Conservation (phyloP, 2,888 invertebrate species). For the Vanessa cardui region DNA sequence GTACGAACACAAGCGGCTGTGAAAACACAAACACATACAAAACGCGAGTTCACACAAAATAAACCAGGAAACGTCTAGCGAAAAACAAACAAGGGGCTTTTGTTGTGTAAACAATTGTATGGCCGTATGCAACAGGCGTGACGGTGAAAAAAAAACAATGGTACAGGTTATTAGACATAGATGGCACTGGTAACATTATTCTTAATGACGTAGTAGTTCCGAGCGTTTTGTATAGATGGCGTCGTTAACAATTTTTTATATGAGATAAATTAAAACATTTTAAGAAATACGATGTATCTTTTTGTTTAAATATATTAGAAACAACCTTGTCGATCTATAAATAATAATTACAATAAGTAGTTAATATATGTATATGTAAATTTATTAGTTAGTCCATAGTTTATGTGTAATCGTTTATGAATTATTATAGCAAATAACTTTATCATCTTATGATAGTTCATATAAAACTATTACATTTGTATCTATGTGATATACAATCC, state of each 20-base stretch:
- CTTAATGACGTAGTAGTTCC: conserved; percentile 20
- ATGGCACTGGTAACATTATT: conserved; percentile 50
- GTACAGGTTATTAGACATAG: conserved; percentile 67
- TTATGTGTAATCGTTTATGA: background rate
- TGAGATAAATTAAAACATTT: too few species aligned
- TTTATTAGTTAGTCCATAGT: background rate
- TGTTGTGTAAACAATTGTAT: conserved; percentile 81
- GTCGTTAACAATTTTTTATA: background rate
- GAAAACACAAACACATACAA: conserved; percentile 65
- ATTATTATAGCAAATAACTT: background rate
- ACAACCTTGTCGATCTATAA: too few species aligned
- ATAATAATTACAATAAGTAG: too few species aligned
- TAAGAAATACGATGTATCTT: too few species aligned
- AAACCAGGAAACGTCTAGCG: conserved; percentile 84
- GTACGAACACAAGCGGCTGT: conserved; percentile 76
- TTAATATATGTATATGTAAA: background rate
- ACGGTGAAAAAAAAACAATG: conserved; percentile 67
- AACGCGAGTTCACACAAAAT: conserved; percentile 69
- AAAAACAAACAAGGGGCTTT: conserved; percentile 83
- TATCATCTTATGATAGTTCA: background rate
- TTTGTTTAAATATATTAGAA: too few species aligned
- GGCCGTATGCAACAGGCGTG: conserved; percentile 78
- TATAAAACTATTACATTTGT: background rate
- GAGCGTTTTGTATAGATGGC: conserved; percentile 51
- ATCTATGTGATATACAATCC: too few species aligned